Percentiles rank a stretch among this genome's conserved stretches.
Evolutionary conservation across 1,140 invertebrate species (phyloP).

Genomic region (Batillaria attramentaria): DNA sequence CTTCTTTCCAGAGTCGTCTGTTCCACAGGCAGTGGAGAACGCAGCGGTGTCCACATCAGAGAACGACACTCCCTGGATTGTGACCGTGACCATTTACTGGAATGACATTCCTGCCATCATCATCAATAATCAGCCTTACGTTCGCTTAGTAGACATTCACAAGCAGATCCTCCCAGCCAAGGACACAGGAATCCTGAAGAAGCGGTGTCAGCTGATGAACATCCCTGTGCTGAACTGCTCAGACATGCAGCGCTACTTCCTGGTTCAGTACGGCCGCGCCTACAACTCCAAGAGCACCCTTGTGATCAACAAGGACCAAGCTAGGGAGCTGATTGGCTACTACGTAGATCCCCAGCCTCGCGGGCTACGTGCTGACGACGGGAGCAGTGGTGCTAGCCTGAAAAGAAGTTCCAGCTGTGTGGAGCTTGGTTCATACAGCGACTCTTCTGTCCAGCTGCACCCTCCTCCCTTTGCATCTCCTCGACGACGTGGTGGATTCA

Average conservation of each 20-base stretch:
- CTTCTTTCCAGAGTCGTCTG: constrained; percentile 40
- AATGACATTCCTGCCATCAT: constrained; percentile 70
- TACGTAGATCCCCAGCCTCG: constrained; percentile 66
- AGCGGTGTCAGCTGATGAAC: constrained; percentile 68
- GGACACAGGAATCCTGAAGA: constrained; percentile 71
- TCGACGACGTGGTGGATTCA: constrained; percentile 32
- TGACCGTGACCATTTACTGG: constrained; percentile 69
- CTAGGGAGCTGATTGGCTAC: constrained; percentile 66
- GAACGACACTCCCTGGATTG: constrained; percentile 61
- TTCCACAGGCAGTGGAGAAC: neutral
- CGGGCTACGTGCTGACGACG: constrained; percentile 37
- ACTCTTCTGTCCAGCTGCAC: no score
- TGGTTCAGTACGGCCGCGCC: constrained; percentile 68
- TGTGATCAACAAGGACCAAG: constrained; percentile 67
- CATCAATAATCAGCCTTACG: constrained; percentile 65
- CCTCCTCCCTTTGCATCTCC: constrained; percentile 3
- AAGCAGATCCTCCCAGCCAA: constrained; percentile 71
- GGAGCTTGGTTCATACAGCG: constrained; percentile 6
- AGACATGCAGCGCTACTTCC: constrained; percentile 71
- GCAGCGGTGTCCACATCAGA: neutral
- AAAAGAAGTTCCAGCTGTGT: constrained; percentile 16
- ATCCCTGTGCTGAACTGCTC: constrained; percentile 66
- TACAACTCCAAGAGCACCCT: constrained; percentile 69
- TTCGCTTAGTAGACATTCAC: constrained; percentile 70
- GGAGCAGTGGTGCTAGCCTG: constrained; percentile 35